These are phyloP conservation scores for Electrophaes corylata DNA, from an alignment of 2,888 invertebrate genomes.

Conservation along the genomic window DNA sequence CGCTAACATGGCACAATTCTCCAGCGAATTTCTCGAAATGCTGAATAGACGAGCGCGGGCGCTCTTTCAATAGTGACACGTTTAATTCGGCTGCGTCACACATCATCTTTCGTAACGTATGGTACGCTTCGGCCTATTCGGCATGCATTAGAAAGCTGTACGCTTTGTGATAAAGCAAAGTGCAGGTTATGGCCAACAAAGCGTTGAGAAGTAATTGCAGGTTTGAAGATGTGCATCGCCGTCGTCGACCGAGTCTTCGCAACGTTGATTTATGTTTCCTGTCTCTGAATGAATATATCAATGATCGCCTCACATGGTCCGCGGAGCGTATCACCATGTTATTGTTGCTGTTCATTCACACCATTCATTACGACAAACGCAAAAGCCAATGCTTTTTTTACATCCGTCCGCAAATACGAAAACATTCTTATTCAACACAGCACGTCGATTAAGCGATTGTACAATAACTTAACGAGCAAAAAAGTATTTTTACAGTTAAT, in stretches of 20 bases:
- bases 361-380: constrained; percentile 54
- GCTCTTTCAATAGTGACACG: constrained; percentile 8
- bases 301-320: constrained; percentile 68
- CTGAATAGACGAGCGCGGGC: background rate
- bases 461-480: background rate
- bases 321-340: constrained; percentile 48
- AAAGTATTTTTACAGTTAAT: too few species aligned
- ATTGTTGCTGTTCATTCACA: constrained; percentile 68
- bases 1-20: constrained; percentile 43
- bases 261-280: constrained; percentile 78
- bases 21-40: constrained; percentile 32
- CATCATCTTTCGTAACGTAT: background rate
- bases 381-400: constrained; percentile 48
- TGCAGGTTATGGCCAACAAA: constrained; percentile 35
- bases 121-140: constrained; percentile 1
- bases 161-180: constrained; percentile 22
- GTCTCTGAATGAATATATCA: constrained; percentile 75
- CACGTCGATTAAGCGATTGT: background rate
- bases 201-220: constrained; percentile 35
- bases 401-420: constrained; percentile 37
- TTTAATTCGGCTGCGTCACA: constrained; percentile 1
- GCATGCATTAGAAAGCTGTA: constrained; percentile 21
- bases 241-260: constrained; percentile 55
- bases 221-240: constrained; percentile 42
- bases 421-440: constrained; percentile 25